Base-by-base conservation (phyloP, 2,888 invertebrate species). In the Pilophorus perplexus region DNA sequence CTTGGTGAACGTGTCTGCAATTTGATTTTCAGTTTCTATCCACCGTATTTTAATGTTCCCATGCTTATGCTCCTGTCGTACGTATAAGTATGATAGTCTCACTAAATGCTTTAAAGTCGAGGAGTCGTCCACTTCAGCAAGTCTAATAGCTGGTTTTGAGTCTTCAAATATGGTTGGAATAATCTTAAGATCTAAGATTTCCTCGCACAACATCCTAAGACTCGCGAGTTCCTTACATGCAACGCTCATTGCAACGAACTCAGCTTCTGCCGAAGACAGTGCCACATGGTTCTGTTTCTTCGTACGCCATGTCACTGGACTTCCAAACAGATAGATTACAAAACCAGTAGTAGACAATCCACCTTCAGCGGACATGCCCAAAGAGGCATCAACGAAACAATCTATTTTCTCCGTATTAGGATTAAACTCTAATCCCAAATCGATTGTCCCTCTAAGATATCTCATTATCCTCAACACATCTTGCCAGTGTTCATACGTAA, bases 111-210 rank as follows among this genome's bases (percentile, higher is more conserved):
- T 54, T 3, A 28, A 16, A 3, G 54, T 33, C 33, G 12, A 23
- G 1, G 54, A 54, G 5, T 54, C 54, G 20, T 54, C 27, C 8
- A 25, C 10, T 25, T 25, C 27, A 8, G 54, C 28, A 14, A 54
- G 25, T 25, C n/a, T n/a, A 28, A 54, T 54, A 12, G 28, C 3
- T 3, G 54, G 54, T n/a, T 22, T 25, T n/a, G 20, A 54, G 33
- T 54, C 54, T n/a, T n/a, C n/a, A 25, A n/a, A 25, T 16, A 54
- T n/a, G 8, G 33, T 54, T 16, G 54, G 28, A 25, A 54, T 2
- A 27, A n/a, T 10, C 2, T 54, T 23, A 4, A 28, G 6, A 33
- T 2, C 16, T 12, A 23, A n/a, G 6, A 54, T n/a, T 3, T n/a
- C n/a, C 14, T 28, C 16, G 27, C 54, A 28, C 5, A 50, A 2